Base-by-base conservation (phyloP, 2,888 invertebrate genomes). In the Azorinus chamasolen region DNA sequence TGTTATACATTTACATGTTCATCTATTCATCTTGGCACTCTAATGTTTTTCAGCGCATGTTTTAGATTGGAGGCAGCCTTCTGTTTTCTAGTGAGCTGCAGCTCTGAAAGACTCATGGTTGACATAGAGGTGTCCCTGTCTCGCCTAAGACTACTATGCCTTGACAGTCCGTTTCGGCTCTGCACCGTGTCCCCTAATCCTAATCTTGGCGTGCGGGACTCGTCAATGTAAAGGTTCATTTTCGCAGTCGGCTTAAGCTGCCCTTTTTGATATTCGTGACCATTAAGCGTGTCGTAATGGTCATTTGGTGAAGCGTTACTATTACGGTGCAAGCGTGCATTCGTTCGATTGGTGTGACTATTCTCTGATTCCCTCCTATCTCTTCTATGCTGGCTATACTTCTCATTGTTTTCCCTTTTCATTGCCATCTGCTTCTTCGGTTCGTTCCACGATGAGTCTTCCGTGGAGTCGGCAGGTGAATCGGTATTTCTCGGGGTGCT, bases 51-150 rank as follows among this genome's bases (percentile, higher is more conserved):
- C 18, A 81, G 51, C 18, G 81, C 81, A 48, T 71, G 54, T 54
- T 68, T 81, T 14, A 81, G 72, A 43, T 74, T 81, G 18, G 43
- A 39, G n/a, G 81, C 81, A 1, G 81, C 81, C 48, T 78, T 74
- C 37, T 81, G 81, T 62, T 81, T 81, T 41, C 78, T 62, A 1
- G 77, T 81, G 8, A 71, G 71, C 22, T 78, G 78, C 24, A 81
- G 51, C 16, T 81, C 81, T 0, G 81, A 70, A 37, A 81, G 65
- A 61, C 81, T 81, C 45, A 65, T 46, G 1, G 69, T 65, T 6
- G 81, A 81, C 45, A 64, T 25, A 0, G 77, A 41, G 46, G 72
- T 75, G 43, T 53, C 68, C 3, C 71, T 61, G 2, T 65, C 32
- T 20, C 73, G 65, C 18, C 69, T 72, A 41, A 80, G 25, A 24